Base-by-base conservation (phyloP, 2,888 invertebrate genomes). In the Uloborus plumipes region DNA sequence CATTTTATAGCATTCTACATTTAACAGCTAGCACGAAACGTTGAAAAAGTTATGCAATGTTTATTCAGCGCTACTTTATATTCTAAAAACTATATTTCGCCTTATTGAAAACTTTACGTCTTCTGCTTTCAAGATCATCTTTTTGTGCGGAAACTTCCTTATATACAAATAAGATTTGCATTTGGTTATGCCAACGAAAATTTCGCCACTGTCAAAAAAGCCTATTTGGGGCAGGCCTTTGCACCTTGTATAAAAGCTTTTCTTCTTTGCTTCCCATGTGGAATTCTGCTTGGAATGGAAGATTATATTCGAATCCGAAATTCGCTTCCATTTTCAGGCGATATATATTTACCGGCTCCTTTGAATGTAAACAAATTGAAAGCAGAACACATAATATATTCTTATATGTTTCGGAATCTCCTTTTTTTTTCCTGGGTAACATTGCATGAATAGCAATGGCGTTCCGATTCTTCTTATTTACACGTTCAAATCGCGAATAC, bases 351-450 rank as follows among this genome's bases (percentile, higher is more conserved):
- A 74, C 74, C 80, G 67, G 64, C 80, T 73, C 66, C 67, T 79
- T 80, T 74, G 74, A 74, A 80, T 80, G 80, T 73, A 80, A 80
- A 80, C 80, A 80, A 80, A 80, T 80, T 80, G 80, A 80, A 80
- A 69, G 69, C 73, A 47, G 80, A 72, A 74, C 73, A 74, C 62
- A 74, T 74, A 62, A 74, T 74, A 80, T 80, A 80, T 80, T 74
- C 73, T 72, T 62, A 69, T 74, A 80, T 74, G 69, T 67, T 73
- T 74, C 58, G 61, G 61, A 62, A 77, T 14, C 20, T 79, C 78
- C 71, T 72, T 50, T 69, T 53, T 69, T 53, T 69, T 50, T 69
- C 31, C 62, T 20, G 7, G 22, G 39, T 55, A 55, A 74, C 73
- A 69, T 74, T 55, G 73, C 51, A 65, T 74, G 80, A 80, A 80